A percentile compares a stretch with the other conserved stretches of the same genome.
These are phyloP conservation scores for Lepilemur ruficaudatus DNA, from an alignment of 2,797 vertebrate species.

Conservation along the genomic window DNA sequence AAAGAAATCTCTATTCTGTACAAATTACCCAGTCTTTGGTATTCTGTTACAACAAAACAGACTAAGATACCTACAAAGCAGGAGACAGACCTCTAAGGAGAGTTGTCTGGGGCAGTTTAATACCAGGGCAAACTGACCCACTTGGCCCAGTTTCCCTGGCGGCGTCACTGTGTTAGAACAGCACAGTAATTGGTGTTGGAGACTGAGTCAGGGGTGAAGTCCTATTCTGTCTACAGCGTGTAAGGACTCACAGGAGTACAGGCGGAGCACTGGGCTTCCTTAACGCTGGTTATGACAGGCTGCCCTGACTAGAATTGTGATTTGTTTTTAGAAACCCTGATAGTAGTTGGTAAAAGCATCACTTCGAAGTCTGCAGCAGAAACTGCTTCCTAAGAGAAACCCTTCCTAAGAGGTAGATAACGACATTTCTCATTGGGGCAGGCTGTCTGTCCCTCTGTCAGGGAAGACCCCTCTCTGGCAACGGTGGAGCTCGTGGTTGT, in stretches of 20 bases:
- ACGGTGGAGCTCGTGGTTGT: accelerated
- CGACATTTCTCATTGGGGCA: neutral
- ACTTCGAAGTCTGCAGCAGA: neutral
- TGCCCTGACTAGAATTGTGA: accelerated
- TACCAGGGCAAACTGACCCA: neutral
- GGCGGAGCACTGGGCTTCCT: neutral
- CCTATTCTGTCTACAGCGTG: accelerated
- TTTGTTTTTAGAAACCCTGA: constrained; percentile 10
- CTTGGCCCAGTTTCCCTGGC: neutral
- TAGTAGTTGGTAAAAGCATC: neutral
- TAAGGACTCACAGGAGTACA: neutral
- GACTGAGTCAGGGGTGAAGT: constrained; percentile 27
- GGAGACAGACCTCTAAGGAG: neutral
- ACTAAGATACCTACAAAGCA: neutral
- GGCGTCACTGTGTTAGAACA: neutral
- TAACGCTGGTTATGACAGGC: neutral
- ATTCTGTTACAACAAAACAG: neutral
- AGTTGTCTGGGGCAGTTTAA: neutral
- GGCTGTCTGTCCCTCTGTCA: neutral
- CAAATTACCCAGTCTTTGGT: neutral
- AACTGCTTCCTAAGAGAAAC: neutral
- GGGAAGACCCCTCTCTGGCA: neutral
- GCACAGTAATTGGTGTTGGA: accelerated
- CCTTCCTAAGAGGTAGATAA: neutral
- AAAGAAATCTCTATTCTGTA: neutral